These are phyloP conservation scores for Platalea minor DNA, from an alignment of 2,797 vertebrate genomes.

Conservation along the genomic window DNA sequence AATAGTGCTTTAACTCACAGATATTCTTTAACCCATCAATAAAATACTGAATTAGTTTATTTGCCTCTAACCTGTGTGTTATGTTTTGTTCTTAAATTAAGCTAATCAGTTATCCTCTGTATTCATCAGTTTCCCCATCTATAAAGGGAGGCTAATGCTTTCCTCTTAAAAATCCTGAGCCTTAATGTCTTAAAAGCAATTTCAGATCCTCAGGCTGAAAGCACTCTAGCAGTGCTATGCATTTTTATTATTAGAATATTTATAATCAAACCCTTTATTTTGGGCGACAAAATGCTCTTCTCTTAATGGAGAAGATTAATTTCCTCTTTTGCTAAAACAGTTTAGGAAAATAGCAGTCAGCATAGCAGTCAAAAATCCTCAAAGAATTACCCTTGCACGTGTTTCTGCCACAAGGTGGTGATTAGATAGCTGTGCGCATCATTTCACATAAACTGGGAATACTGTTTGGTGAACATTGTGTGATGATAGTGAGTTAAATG, in stretches of 20 bases:
- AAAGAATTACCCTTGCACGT: neutral
- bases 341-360: neutral
- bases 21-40: neutral
- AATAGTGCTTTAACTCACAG: neutral
- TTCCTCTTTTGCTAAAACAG: conserved; percentile 18
- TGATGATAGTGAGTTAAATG: conserved; percentile 47
- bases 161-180: neutral
- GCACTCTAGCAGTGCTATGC: neutral
- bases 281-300: neutral
- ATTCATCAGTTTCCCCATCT: neutral
- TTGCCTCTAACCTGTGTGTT: neutral
- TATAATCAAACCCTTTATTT: conserved; percentile 14
- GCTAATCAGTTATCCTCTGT: neutral
- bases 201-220: conserved; percentile 18
- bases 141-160: neutral
- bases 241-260: conserved; percentile 28
- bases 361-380: neutral
- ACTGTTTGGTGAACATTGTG: neutral
- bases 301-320: neutral
- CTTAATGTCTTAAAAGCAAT: conserved; percentile 16
- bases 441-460: neutral
- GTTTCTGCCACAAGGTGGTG: conserved; percentile 33
- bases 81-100: conserved; percentile 4
- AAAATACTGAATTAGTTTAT: neutral
- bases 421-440: conserved; percentile 31